Percentiles rank a stretch among this genome's conserved stretches.
Conservation (phyloP, 2,888 invertebrate species). For the Drosophila setosimentum region DNA sequence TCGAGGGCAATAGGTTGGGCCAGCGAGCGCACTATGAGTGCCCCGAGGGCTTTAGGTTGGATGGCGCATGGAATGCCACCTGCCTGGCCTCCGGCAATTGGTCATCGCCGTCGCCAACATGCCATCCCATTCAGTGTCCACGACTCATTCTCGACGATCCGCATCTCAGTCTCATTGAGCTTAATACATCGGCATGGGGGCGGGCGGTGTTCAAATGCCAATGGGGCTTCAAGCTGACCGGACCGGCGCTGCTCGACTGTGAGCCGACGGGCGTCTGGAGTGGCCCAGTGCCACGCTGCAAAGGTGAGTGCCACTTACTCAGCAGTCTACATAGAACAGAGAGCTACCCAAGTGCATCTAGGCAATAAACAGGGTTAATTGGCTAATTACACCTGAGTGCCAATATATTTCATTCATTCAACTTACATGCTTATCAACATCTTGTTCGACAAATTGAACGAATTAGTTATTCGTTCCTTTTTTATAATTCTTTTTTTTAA, state of each 20-base stretch:
- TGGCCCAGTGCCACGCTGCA: conserved; percentile 90
- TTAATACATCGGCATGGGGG: conserved; percentile 93
- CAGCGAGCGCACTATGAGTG: conserved; percentile 89
- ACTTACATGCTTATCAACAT: not conserved
- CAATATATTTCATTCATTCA: not conserved
- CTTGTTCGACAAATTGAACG: not conserved
- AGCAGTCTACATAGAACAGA: too few relatives aligned
- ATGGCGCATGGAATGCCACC: conserved; percentile 91
- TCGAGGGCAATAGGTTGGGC: conserved; percentile 92
- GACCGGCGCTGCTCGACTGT: conserved; percentile 92
- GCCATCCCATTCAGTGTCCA: conserved; percentile 92
- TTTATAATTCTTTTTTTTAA: not conserved
- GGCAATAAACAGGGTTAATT: not conserved
- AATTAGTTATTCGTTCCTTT: not conserved
- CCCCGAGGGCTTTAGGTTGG: conserved; percentile 91
- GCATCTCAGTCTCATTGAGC: conserved; percentile 90
- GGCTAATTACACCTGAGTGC: not conserved
- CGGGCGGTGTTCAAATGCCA: conserved; percentile 93
- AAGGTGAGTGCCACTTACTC: conserved; percentile 88
- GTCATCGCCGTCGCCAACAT: conserved; percentile 91
- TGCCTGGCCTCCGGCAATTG: conserved; percentile 94
- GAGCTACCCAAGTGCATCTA: not conserved
- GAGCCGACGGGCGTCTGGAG: conserved; percentile 93
- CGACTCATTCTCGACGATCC: conserved; percentile 89
- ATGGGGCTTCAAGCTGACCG: conserved; percentile 92